Evolutionary conservation across 2,113 vertebrate species (phyloP), one percentile per base, ranked within the genome.

Genomic region (Eolophus roseicapilla): DNA sequence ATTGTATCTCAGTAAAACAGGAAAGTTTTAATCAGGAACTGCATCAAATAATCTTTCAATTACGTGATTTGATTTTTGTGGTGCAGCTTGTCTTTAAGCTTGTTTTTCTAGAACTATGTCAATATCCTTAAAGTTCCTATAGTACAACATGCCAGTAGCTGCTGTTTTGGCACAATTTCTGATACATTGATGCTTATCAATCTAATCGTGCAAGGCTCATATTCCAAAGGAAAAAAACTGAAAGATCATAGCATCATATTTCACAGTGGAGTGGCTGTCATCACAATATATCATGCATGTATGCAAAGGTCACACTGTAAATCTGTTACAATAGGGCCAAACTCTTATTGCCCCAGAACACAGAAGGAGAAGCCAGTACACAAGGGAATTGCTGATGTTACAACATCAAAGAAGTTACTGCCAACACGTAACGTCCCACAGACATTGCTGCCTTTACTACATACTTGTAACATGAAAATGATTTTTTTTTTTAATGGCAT

Each of bases 231-330:
- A 92, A 95, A 95, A 88, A 86, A 95, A 85, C 80, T 78, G 90
- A 94, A 95, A 96, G 90, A 94, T 94, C 95, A 91, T 57, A 95
- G 82, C 77, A 75, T 70, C 86, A 11, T 95, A 95, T 94, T 94
- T 97, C 92, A 96, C 62, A 86, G 69, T 49, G 41, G 55, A 96
- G 65, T 92, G 73, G 62, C 65, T 93, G 95, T 93, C 95, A 94
- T 92, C 88, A 82, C 65, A 81, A 91, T 97, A 93, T 93, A 94
- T 96, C 96, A 94, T 68, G 55, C 76, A 75, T 31, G 49, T 86
- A 94, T 89, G 83, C 92, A 96, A 97, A 96, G 95, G 96, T 95
- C 95, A 94, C 70, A 64, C 83, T 93, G 80, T 94, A 96, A 95
- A 96, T 97, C 90, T 95, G 63, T 67, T 95, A 94, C 75, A 92